Evolutionary conservation across 2,888 invertebrate genomes (phyloP).

Genomic region (Priocnemis perturbator): DNA sequence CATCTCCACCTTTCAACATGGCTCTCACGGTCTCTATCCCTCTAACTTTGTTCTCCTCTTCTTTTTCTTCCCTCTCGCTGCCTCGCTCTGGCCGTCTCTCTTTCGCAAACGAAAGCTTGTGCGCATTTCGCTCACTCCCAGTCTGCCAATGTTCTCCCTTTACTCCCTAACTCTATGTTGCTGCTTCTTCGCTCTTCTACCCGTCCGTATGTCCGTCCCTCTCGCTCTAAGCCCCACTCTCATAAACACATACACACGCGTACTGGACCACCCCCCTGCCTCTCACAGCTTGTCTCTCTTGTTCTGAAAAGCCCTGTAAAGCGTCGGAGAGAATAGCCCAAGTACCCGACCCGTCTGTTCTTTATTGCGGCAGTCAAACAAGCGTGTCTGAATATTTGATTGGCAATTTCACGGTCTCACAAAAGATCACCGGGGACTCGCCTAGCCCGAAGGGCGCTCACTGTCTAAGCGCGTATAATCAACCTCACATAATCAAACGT

Average conservation of each 20-base stretch:
- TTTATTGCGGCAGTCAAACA: constrained; percentile 63
- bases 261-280: constrained; percentile 14
- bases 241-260: too few species aligned
- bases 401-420: constrained; percentile 63
- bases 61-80: not conserved
- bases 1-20: not conserved
- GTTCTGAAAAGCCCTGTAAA: constrained; percentile 55
- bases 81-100: too few species aligned
- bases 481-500: constrained; percentile 47
- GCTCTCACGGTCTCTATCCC: constrained; percentile 14
- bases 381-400: constrained; percentile 65
- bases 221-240: too few species aligned
- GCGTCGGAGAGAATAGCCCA: constrained; percentile 45
- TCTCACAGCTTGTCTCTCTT: constrained; percentile 36
- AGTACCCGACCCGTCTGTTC: constrained; percentile 44
- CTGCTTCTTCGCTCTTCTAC: too few species aligned
- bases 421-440: constrained; percentile 51
- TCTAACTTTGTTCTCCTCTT: not conserved
- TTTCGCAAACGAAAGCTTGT: too few species aligned
- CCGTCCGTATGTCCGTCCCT: too few species aligned
- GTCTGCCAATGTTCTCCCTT: too few species aligned
- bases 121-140: too few species aligned
- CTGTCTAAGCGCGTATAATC: constrained; percentile 42
- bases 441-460: constrained; percentile 26
- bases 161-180: not conserved